These are phyloP conservation scores for Myotis planiceps DNA, from an alignment of 2,797 vertebrate species.

Conservation along the genomic window DNA sequence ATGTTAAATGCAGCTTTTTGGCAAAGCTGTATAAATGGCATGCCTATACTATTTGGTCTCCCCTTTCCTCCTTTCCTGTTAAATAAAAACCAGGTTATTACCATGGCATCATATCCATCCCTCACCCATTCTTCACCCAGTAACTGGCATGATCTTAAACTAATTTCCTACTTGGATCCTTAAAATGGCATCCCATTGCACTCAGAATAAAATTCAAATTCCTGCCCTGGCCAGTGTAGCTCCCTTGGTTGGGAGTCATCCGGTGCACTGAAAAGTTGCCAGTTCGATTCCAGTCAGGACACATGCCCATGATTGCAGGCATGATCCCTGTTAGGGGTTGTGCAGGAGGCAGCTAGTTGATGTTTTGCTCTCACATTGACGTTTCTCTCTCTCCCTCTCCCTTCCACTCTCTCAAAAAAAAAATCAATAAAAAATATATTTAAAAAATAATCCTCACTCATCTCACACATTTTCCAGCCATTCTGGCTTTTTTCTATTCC, in stretches of 20 bases:
- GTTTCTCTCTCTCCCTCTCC: background rate
- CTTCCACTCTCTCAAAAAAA: background rate
- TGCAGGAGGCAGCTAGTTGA: background rate
- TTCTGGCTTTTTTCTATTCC: background rate
- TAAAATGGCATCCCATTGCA: background rate
- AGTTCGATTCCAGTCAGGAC: background rate
- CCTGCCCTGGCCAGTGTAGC: background rate
- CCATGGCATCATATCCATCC: background rate
- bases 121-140: background rate
- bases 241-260: background rate
- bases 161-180: background rate
- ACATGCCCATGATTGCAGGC: too few relatives aligned
- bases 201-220: background rate
- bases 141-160: background rate
- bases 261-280: background rate
- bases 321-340: too few relatives aligned
- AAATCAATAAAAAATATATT: background rate
- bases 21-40: too few relatives aligned
- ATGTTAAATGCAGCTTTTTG: too few relatives aligned
- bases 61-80: too few relatives aligned
- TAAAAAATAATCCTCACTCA: background rate
- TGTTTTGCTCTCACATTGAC: background rate
- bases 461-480: background rate
- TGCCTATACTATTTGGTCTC: too few relatives aligned
- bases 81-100: too few relatives aligned